These are phyloP conservation scores for Melanaphis sacchari DNA, from an alignment of 1,140 invertebrate species.

Conservation along the genomic window DNA sequence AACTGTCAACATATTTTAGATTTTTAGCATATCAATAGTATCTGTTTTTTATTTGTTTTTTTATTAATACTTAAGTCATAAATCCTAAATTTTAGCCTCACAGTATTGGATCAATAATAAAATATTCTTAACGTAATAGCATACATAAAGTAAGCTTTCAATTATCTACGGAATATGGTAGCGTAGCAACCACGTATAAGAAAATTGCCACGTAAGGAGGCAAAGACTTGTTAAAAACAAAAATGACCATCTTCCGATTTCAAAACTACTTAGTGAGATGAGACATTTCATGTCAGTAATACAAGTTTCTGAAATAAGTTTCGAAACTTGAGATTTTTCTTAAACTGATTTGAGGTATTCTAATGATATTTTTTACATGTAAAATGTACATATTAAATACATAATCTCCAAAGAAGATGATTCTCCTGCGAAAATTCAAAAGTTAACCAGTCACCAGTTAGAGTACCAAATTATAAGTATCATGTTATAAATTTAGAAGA, in stretches of 20 bases:
- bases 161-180: neutral
- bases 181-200: neutral
- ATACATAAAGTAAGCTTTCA: too few species aligned
- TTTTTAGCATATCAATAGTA: neutral
- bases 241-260: neutral
- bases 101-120: neutral
- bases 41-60: neutral
- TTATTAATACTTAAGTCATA: neutral
- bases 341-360: too few species aligned
- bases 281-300: neutral
- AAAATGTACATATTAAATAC: too few species aligned
- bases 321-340: neutral
- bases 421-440: neutral
- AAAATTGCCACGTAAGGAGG: neutral
- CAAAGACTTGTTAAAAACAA: neutral
- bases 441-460: neutral
- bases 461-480: too few species aligned
- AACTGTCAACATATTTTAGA: neutral
- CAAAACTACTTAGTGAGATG: neutral
- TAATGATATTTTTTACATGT: neutral
- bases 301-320: neutral
- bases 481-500: neutral
- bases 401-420: neutral
- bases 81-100: neutral
- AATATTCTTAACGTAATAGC: too few species aligned